These are phyloP conservation scores for human DNA, from an alignment of 2,113 vertebrate genomes.

Conservation along the genomic window DNA sequence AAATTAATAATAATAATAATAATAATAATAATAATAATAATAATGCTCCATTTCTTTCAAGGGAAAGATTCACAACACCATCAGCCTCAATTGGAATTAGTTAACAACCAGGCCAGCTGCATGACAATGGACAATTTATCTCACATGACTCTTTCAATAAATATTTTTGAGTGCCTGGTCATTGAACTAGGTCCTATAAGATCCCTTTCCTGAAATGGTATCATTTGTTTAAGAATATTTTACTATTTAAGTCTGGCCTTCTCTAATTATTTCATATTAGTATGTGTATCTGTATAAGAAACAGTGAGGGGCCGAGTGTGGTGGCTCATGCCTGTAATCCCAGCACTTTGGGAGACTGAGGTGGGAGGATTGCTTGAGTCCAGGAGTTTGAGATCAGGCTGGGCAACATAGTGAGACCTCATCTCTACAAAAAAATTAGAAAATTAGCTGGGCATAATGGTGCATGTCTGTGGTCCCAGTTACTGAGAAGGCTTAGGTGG, in stretches of 20 bases:
- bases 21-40: not conserved
- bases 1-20: too few species aligned
- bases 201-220: not conserved
- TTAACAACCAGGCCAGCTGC: not conserved
- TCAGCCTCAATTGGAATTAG: not conserved
- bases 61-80: not conserved
- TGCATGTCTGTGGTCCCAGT: too few species aligned
- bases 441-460: too few species aligned
- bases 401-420: too few species aligned
- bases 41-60: not conserved
- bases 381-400: too few species aligned
- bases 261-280: not conserved
- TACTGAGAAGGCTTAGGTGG: too few species aligned
- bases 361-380: too few species aligned
- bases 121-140: not conserved
- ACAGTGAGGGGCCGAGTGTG: not conserved
- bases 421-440: too few species aligned
- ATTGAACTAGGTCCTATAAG: not conserved
- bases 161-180: not conserved
- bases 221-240: slow-evolving; percentile 50
- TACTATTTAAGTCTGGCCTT: not conserved
- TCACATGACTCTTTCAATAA: slow-evolving; percentile 20
- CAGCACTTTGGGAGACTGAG: too few species aligned
- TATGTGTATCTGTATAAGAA: not conserved
- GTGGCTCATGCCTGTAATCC: too few species aligned